These are phyloP conservation scores for Helogale parvula DNA, from an alignment of 2,113 vertebrate species.

Conservation along the genomic window DNA sequence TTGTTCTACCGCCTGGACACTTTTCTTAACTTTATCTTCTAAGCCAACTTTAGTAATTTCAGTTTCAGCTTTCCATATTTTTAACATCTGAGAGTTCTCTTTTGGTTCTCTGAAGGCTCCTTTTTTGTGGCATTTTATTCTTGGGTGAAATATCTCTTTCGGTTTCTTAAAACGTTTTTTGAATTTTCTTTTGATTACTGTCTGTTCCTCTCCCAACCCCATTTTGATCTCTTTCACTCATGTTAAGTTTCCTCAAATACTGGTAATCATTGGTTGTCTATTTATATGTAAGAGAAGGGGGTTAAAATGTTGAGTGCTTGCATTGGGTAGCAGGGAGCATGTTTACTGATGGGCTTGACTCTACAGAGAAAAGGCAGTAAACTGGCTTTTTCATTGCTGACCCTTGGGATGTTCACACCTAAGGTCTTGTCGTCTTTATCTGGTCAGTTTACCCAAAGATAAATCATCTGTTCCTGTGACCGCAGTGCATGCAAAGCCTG, in stretches of 20 bases:
- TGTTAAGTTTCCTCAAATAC: not conserved
- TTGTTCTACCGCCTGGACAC: not conserved
- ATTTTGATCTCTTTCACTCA: not conserved
- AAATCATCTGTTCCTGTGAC: not conserved
- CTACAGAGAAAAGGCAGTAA: not conserved
- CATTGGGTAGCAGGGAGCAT: not conserved
- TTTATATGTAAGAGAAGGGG: not conserved
- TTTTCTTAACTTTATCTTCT: conserved; percentile 13
- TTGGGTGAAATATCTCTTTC: not conserved
- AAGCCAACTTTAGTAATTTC: not conserved
- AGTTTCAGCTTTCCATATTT: not conserved
- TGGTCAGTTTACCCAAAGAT: not conserved
- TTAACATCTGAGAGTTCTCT: not conserved
- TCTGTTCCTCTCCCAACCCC: not conserved
- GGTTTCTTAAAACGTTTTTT: not conserved
- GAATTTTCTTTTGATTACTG: not conserved
- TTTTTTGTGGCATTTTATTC: not conserved
- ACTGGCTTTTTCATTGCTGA: not conserved
- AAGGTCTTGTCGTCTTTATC: not conserved
- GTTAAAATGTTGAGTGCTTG: not conserved
- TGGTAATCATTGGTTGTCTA: not conserved
- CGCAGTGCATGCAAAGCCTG: not conserved
- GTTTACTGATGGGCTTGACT: not conserved
- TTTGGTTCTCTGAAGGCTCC: not conserved
- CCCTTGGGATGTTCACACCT: not conserved